Evolutionary conservation across 2,797 vertebrate species (phyloP).

Genomic region (Sebastes glaucus): DNA sequence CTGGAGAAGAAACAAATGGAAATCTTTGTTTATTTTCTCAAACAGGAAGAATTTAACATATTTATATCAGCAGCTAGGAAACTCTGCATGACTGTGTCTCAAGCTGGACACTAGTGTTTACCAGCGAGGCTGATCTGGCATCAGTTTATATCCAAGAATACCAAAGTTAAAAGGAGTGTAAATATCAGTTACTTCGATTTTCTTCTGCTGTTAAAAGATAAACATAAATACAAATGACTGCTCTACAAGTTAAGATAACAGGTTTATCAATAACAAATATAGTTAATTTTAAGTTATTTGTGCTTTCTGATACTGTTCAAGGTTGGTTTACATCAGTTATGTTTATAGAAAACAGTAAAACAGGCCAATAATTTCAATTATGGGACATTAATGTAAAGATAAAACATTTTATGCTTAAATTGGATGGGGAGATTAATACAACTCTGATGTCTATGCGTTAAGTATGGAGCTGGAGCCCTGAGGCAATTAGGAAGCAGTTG

Average conservation of each 20-base stretch:
- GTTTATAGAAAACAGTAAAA: too few relatives aligned
- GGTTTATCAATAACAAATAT: neutral
- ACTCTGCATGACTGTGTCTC: neutral
- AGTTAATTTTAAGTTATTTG: too few relatives aligned
- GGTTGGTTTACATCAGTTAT: rapidly evolving
- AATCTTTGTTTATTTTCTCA: neutral
- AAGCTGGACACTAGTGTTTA: neutral
- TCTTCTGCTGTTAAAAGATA: neutral
- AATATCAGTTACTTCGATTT: neutral
- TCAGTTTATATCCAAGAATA: neutral
- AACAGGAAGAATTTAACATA: neutral
- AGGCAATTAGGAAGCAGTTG: too few relatives aligned
- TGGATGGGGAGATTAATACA: neutral
- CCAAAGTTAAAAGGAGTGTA: neutral
- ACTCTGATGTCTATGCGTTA: too few relatives aligned
- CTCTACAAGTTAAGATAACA: neutral
- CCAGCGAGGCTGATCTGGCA: neutral
- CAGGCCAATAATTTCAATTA: neutral
- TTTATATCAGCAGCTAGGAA: neutral
- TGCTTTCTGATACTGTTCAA: too few relatives aligned
- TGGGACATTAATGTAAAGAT: neutral
- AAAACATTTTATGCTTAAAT: neutral
- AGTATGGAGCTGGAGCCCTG: too few relatives aligned
- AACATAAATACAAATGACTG: neutral
- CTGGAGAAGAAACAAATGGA: slow-evolving; percentile 71